These are phyloP conservation scores for Dasyurus viverrinus DNA, from an alignment of 2,113 vertebrate genomes.

Conservation along the genomic window DNA sequence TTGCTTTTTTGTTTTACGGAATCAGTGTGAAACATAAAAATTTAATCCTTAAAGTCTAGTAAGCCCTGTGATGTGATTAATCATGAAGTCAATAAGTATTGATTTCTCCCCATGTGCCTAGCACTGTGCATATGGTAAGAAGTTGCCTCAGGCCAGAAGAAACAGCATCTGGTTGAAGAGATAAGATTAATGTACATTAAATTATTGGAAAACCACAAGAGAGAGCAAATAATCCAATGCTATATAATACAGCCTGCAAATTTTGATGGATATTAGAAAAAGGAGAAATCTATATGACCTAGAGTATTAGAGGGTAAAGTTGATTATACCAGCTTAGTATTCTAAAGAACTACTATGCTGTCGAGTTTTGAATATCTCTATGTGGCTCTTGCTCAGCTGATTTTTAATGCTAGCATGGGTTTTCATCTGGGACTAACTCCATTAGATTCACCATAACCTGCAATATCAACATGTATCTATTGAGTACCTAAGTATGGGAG, in stretches of 20 bases:
- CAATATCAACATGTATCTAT: neutral
- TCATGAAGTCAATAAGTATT: neutral
- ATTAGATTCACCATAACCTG: neutral
- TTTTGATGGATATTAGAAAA: neutral
- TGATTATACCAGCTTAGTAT: neutral
- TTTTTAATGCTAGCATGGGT: neutral
- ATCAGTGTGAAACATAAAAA: neutral
- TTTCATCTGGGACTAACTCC: neutral
- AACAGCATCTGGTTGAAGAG: neutral
- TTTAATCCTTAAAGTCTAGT: neutral
- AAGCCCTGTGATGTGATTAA: neutral
- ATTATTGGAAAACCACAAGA: neutral
- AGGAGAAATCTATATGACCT: rapidly evolving
- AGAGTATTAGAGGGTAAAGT: rapidly evolving
- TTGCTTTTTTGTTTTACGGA: neutral
- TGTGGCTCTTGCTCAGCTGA: neutral
- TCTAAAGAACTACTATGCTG: neutral
- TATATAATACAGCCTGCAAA: rapidly evolving
- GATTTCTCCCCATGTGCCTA: neutral
- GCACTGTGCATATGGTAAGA: neutral
- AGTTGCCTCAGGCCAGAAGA: neutral
- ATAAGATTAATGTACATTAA: neutral
- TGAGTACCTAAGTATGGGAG: neutral
- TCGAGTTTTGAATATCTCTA: neutral
- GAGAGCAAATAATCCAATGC: neutral